These are phyloP conservation scores for Cyrtorhinus lividipennis DNA, from an alignment of 1,140 invertebrate species.

Conservation along the genomic window DNA sequence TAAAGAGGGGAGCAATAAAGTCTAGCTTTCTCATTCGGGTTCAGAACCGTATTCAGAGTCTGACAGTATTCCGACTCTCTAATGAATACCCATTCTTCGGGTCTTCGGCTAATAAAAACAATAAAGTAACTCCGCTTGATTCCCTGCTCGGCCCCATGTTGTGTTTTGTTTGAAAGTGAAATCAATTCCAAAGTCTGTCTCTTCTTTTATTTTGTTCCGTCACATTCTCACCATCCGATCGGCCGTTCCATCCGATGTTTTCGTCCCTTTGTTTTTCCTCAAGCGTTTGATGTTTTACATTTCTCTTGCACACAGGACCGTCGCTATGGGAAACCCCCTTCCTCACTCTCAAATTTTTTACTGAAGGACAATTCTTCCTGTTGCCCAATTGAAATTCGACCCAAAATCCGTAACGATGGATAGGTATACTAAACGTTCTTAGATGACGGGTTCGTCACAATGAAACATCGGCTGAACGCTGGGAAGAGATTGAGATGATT, in stretches of 20 bases:
- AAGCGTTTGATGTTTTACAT: too few species aligned
- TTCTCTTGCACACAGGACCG: too few species aligned
- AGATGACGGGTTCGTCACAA: too few species aligned
- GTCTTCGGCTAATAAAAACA: constrained; percentile 10
- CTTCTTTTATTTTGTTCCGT: neutral
- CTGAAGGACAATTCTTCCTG: too few species aligned
- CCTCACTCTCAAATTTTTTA: too few species aligned
- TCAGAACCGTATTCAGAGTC: neutral
- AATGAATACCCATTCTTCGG: constrained; percentile 9
- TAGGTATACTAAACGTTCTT: too few species aligned
- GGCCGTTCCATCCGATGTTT: neutral
- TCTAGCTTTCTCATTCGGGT: neutral
- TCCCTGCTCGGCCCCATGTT: neutral
- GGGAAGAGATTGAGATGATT: too few species aligned
- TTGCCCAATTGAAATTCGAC: too few species aligned
- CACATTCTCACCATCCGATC: neutral
- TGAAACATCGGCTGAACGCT: too few species aligned
- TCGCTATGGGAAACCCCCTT: too few species aligned
- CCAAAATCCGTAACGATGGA: too few species aligned
- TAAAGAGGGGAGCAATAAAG: neutral
- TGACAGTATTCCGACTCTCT: neutral
- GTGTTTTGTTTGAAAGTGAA: constrained; percentile 13
- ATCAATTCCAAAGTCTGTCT: constrained; percentile 1
- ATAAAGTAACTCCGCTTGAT: neutral
- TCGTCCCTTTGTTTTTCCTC: neutral